Evolutionary conservation across 2,113 vertebrate genomes (phyloP).

Genomic region (Ceyx margarethae): DNA sequence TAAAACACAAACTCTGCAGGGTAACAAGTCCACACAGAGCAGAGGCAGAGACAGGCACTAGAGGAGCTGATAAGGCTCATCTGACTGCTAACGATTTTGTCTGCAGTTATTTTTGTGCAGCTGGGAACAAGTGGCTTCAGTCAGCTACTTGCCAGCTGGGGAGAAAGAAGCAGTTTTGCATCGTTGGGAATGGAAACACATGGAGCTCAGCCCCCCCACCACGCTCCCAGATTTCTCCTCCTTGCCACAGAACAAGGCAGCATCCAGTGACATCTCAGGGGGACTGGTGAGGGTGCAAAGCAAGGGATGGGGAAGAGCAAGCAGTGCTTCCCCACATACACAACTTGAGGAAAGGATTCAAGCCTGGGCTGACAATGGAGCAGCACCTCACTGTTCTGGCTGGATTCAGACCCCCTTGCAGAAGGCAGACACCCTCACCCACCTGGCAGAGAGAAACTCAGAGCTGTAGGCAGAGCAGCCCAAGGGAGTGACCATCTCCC

Average conservation of each 20-base stretch:
- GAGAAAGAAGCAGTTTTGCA: not conserved
- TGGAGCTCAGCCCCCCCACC: not conserved
- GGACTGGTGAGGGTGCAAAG: not conserved
- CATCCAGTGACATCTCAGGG: not conserved
- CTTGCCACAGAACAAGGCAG: not conserved
- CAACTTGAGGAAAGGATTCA: not conserved
- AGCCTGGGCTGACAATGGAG: not conserved
- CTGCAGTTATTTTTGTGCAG: conserved; percentile 33
- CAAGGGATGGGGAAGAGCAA: not conserved
- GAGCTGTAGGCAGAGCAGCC: not conserved
- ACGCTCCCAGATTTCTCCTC: not conserved
- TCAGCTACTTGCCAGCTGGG: conserved; percentile 49
- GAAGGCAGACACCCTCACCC: not conserved
- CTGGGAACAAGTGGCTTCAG: conserved; percentile 40
- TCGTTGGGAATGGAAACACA: not conserved
- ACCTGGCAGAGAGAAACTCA: not conserved
- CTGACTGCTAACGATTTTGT: conserved; percentile 13
- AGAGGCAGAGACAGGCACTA: not conserved
- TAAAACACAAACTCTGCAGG: not conserved
- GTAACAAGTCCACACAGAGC: not conserved
- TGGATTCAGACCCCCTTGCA: not conserved
- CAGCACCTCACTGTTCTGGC: not conserved
- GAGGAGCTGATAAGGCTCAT: conserved; percentile 37
- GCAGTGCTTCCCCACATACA: not conserved
- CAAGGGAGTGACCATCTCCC: not conserved